Conservation (phyloP, 2,888 invertebrate genomes). For the Pediacus dermestoides region DNA sequence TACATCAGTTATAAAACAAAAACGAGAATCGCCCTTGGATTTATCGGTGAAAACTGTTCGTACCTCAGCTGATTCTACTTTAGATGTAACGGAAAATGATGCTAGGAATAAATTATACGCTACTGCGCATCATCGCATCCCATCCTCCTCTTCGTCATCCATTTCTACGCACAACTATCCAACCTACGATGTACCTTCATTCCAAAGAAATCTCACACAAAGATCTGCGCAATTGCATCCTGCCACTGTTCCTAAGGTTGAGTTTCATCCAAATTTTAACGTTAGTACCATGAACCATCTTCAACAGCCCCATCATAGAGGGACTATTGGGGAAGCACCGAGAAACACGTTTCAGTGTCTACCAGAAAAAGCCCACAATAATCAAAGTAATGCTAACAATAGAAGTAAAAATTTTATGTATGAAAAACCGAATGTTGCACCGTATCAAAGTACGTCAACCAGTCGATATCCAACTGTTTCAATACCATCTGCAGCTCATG, state of each 20-base stretch:
- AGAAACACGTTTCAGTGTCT: conserved; percentile 15
- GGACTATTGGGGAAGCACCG: conserved; percentile 6
- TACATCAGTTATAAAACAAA: conserved; percentile 49
- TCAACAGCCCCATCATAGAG: conserved; percentile 13
- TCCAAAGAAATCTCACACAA: conserved; percentile 36
- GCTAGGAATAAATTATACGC: conserved; percentile 33
- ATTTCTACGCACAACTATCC: conserved; percentile 39
- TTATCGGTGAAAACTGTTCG: conserved; percentile 85
- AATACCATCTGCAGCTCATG: conserved; percentile 31
- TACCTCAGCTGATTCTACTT: conserved; percentile 82
- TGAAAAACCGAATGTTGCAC: conserved; percentile 48
- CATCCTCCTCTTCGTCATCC: conserved; percentile 32
- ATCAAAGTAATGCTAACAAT: conserved; percentile 18
- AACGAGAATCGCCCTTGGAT: conserved; percentile 78
- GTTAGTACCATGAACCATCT: conserved; percentile 42
- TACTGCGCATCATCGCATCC: conserved; percentile 20
- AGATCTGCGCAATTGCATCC: conserved; percentile 38
- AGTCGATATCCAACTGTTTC: conserved; percentile 27
- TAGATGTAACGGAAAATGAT: conserved; percentile 53
- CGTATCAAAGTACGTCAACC: background rate
- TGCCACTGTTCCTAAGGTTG: conserved; percentile 68
- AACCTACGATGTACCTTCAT: conserved; percentile 37
- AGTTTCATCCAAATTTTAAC: conserved; percentile 73
- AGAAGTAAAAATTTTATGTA: conserved; percentile 38
- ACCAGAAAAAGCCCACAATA: conserved; percentile 22